Base-by-base conservation (phyloP, 2,888 invertebrate species). In the Acanthosepion lycidas region DNA sequence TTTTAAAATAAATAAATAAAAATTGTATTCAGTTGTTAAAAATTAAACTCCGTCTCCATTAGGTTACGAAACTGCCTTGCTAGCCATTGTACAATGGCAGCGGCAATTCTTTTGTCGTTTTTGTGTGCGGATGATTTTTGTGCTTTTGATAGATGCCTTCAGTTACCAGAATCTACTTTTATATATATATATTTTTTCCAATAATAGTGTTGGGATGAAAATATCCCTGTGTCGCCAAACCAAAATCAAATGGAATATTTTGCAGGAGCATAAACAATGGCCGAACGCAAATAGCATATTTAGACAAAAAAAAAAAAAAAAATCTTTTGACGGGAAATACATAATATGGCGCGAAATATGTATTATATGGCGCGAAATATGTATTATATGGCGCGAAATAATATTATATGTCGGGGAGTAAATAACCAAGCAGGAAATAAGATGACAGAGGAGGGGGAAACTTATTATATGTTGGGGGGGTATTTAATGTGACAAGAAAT, bases 321-420 rank as follows among this genome's bases (percentile, higher is more conserved):
- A 78, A 78, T 23, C n/a, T 78, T 78, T 78, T 78, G 78, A 15
- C 78, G 78, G 78, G 15, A 78, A 78, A 78, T 78, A 78, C 78
- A 33, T 78, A 33, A 33, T 78, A 78, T 78, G 33, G 78, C 78
- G 78, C 12, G 78, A 78, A 78, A 78, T 78, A 78, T 78, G 78
- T 78, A 78, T 78, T 15, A 78, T 78, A 78, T 78, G 78, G 78
- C 78, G 78, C n/a, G 78, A 78, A 78, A 78, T 78, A 78, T 78
- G 78, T 78, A 78, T 78, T 15, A 78, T 78, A 78, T 78, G 78
- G 78, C 78, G 78, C n/a, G 33, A 78, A 78, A 78, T 78, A n/a
- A 33, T 78, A 78, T 64, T 23, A 64, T 78, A 78, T n/a, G 78
- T 12, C 78, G n/a, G 12, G 78, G 33, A 33, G 78, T n/a, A 78